Conservation (phyloP, 2,797 vertebrate species). For the Sphaeramia orbicularis region DNA sequence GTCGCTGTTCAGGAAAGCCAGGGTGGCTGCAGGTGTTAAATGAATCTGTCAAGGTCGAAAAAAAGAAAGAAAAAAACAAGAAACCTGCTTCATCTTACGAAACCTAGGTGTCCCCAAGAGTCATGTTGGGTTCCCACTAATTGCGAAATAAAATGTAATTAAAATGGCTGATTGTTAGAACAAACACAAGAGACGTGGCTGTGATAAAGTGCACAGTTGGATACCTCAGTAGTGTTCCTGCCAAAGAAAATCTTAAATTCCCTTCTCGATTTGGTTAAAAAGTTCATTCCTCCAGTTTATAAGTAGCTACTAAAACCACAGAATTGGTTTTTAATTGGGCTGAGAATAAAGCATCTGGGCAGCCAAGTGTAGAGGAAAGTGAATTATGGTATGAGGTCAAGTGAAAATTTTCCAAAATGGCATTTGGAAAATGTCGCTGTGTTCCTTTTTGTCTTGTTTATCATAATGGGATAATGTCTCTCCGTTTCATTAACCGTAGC, state of each 20-base stretch:
- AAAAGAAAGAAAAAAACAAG: neutral
- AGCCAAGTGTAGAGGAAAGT: slow-evolving; percentile 29
- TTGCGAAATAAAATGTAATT: slow-evolving; percentile 15
- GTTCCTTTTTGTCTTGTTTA: slow-evolving; percentile 50
- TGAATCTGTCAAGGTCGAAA: slow-evolving; percentile 39
- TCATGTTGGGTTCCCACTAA: slow-evolving; percentile 26
- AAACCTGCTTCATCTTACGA: slow-evolving; percentile 4
- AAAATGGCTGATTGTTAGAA: slow-evolving; percentile 5
- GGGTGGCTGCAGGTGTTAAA: slow-evolving; percentile 6
- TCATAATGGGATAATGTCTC: slow-evolving; percentile 50
- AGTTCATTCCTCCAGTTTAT: slow-evolving; percentile 16
- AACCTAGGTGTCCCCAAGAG: slow-evolving; percentile 18
- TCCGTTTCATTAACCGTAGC: slow-evolving; percentile 21
- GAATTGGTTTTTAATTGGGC: slow-evolving; percentile 42
- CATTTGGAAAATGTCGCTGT: slow-evolving; percentile 58
- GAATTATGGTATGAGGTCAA: slow-evolving; percentile 55
- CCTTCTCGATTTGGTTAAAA: neutral
- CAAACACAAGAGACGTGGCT: slow-evolving; percentile 1
- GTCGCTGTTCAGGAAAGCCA: slow-evolving; percentile 14
- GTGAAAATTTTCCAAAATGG: slow-evolving; percentile 52
- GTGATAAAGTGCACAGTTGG: neutral
- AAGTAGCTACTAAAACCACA: neutral
- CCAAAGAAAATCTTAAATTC: neutral
- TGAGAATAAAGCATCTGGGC: slow-evolving; percentile 38
- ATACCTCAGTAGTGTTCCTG: neutral